Evolutionary conservation across 2,888 invertebrate genomes (phyloP), one percentile per base, ranked within the genome.

Genomic region (Hoplodrina blanda): DNA sequence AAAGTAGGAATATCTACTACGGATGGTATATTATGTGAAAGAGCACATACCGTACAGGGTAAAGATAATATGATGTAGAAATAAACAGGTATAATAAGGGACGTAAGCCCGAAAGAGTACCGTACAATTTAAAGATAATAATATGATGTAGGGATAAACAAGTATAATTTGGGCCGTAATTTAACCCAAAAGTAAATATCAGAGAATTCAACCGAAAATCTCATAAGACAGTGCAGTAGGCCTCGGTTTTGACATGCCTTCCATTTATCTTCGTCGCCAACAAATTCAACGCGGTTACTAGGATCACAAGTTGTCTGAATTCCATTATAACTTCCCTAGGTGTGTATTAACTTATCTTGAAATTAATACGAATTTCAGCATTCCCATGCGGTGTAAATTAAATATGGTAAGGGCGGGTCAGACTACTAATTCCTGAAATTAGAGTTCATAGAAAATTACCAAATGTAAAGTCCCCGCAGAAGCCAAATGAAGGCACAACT

Each of bases 401-500:
- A 89, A 89, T 88, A 90, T 89, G 80, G 87, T 84, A 84, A 88
- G 85, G 83, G 84, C 82, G 85, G 87, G 83, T 88, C 80, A 83
- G 84, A 84, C 84, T 89, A 91, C 89, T 91, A 91, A 92, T 91
- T 90, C 83, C 76, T 83, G 66, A 89, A 92, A 91, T 91, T 91
- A 89, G 87, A 90, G 87, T 90, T 89, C 88, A 91, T 92, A 90
- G 91, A 91, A 91, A 91, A 92, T 91, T 90, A 90, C 87, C 85
- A 82, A 86, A 87, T 88, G 87, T 85, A 87, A 90, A 85, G 89
- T 88, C 85, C 85, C 85, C 87, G 62, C 88, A 85, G 87, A 87
- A 90, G 87, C 89, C 86, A 91, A 92, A 91, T 91, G 90, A 92
- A 92, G 91, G 91, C 88, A 88, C 90, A 91, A 93, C 87, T 90